Percentiles rank a stretch among this genome's conserved stretches.
These are phyloP conservation scores for Nestor notabilis DNA, from an alignment of 2,113 vertebrate genomes.

Conservation along the genomic window DNA sequence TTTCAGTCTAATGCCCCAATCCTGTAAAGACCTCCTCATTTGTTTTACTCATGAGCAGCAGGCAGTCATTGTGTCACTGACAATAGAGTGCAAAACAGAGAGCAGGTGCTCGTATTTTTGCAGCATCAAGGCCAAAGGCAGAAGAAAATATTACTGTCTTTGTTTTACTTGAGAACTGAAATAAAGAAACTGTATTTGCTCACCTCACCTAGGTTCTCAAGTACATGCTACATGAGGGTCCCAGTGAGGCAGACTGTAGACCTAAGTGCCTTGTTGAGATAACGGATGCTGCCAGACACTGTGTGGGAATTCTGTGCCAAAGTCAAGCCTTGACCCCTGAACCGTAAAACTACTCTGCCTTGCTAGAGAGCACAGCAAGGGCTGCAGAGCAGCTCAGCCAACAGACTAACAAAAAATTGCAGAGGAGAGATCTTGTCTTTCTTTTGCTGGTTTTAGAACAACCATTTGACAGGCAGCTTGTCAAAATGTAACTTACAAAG, in stretches of 20 bases:
- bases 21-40: background rate
- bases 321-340: background rate
- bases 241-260: background rate
- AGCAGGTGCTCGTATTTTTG: background rate
- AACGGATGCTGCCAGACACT: background rate
- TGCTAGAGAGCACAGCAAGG: background rate
- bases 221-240: background rate
- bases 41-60: background rate
- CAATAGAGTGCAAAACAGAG: background rate
- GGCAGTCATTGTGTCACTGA: background rate
- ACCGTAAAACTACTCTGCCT: background rate
- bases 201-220: background rate
- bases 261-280: background rate
- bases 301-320: background rate
- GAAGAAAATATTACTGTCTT: background rate
- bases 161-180: background rate
- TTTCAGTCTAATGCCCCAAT: background rate
- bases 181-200: background rate
- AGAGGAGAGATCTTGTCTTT: background rate
- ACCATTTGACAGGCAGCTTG: conserved; percentile 23
- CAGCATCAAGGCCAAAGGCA: background rate
- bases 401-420: background rate
- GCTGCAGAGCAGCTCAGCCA: background rate
- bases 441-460: background rate
- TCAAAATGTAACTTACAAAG: background rate